phyloP scores from a whole-genome alignment of 2,113 vertebrate genomes.

The Psilopsiagon aurifrons region DNA sequence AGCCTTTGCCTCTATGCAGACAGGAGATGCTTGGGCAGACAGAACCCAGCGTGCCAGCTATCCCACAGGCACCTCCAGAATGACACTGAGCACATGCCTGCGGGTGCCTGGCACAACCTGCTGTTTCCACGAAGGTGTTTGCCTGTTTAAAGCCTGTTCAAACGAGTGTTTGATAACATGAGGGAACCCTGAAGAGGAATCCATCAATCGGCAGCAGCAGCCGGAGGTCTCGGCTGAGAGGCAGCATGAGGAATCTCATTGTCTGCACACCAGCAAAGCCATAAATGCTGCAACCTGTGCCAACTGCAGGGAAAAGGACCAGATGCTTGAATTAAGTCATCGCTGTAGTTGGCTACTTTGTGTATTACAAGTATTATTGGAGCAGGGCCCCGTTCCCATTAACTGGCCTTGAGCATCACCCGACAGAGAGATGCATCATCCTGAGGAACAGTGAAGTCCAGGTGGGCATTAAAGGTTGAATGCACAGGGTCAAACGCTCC shows the following conservation, averaged over 20 bases:
- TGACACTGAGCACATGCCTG: background rate
- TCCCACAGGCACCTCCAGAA: background rate
- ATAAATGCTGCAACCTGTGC: background rate
- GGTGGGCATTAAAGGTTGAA: background rate
- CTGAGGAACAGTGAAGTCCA: background rate
- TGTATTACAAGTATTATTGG: background rate
- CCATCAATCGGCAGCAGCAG: background rate
- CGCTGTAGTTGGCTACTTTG: background rate
- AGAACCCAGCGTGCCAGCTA: background rate
- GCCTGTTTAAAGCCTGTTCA: background rate
- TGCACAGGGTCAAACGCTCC: background rate
- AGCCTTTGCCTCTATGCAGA: background rate
- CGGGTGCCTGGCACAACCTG: rapidly evolving
- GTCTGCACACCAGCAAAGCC: background rate
- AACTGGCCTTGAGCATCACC: background rate
- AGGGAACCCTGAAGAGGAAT: background rate
- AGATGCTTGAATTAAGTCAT: background rate
- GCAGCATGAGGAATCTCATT: background rate
- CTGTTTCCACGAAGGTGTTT: background rate
- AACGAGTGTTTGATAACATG: rapidly evolving
- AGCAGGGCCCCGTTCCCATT: background rate
- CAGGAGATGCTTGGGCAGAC: background rate
- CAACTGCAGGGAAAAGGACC: background rate
- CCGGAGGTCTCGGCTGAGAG: background rate
- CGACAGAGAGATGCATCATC: rapidly evolving